Base-by-base conservation (phyloP, 1,140 invertebrate species). In the Atta texana region DNA sequence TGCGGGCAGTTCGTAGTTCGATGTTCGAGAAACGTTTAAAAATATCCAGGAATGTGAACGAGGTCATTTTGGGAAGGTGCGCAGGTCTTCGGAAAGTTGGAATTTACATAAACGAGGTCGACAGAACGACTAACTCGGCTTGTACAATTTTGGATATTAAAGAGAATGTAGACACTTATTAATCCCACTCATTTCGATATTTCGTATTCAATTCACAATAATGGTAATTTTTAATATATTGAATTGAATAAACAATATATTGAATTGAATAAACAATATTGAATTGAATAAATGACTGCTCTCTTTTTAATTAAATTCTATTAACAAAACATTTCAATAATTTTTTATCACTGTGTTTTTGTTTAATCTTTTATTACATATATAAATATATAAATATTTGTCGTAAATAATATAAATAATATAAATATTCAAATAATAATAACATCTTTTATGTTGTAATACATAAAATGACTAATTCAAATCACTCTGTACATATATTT, bases 31-130 rank as follows among this genome's bases (percentile, higher is more conserved):
- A 89, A 81, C 57, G 89, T 87, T 90, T 90, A 90, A 90, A 90
- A 90, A 90, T 90, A 90, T 61, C 86, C 51, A 74, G 53, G 89
- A 87, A 89, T 59, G 88, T 87, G 86, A 77, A 85, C 69, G 74
- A 82, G 88, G 89, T 90, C 89, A 76, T 66, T 89, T 64, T 59
- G 61, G 8, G 66, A 75, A 90, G 63, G 39, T 18, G 34, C 51
- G 34, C 24, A 18, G 39, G n/a, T n/a, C n/a, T n/a, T n/a, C n/a
- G n/a, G 55, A 74, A 84, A 69, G 55, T 84, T 84, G 69, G 55
- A 84, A 84, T 74, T 84, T 84, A 34, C 55, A 61, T 84, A 51
- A 84, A 84, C 69, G 69, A 84, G 80, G 57, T 84, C 80, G 80
- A 75, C 69, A 63, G 53, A 16, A 24, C 39, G 55, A 74, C 16